These are phyloP conservation scores for Aix galericulata DNA, from an alignment of 2,113 vertebrate genomes.

Conservation along the genomic window DNA sequence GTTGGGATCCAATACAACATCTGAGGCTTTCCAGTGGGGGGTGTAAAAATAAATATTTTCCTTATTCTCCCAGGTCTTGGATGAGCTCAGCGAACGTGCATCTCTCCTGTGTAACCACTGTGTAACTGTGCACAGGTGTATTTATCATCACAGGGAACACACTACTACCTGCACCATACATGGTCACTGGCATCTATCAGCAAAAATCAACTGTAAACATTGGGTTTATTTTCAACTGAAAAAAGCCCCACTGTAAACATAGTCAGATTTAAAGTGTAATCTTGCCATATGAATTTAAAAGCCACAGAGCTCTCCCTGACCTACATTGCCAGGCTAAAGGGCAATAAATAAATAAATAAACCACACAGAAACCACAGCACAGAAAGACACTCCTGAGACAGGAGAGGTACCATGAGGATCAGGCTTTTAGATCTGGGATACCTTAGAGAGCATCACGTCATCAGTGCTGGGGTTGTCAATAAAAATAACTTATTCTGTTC, in stretches of 20 bases:
- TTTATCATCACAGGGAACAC: not conserved
- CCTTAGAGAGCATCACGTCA: not conserved
- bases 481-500: not conserved
- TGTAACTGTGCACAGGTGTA: not conserved
- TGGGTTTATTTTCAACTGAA: constrained; percentile 33
- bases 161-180: not conserved
- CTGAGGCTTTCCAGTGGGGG: not conserved
- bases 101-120: not conserved
- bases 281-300: constrained; percentile 32
- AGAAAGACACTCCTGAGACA: not conserved
- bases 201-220: not conserved
- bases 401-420: not conserved
- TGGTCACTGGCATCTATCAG: not conserved
- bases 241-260: constrained; percentile 15
- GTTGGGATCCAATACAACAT: not conserved
- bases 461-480: not conserved
- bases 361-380: not conserved
- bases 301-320: constrained; percentile 39
- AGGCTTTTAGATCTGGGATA: not conserved
- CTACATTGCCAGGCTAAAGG: not conserved
- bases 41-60: not conserved
- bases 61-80: not conserved
- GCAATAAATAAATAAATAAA: not conserved
- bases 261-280: constrained; percentile 48
- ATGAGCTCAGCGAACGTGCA: not conserved